These are phyloP conservation scores for Cryptotis parvus DNA, from an alignment of 2,113 vertebrate species.

Conservation along the genomic window DNA sequence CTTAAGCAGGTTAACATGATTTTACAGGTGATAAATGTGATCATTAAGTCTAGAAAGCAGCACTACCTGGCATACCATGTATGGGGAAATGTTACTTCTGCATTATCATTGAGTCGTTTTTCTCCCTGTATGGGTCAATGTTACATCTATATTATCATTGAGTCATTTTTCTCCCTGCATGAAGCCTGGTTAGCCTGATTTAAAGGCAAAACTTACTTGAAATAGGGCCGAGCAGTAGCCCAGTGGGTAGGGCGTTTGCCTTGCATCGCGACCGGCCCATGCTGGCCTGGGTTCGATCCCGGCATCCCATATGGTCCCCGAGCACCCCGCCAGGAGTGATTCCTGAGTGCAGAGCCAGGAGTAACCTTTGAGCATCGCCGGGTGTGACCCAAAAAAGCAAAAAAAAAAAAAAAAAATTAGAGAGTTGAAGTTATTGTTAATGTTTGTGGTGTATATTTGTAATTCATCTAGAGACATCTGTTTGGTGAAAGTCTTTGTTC, in stretches of 20 bases:
- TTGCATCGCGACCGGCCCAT: no score
- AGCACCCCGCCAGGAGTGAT: no score
- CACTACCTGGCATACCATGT: not conserved
- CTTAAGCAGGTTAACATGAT: not conserved
- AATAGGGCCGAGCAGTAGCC: no score
- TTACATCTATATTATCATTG: not conserved
- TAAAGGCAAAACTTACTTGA: conserved; percentile 33
- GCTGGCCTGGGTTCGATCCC: no score
- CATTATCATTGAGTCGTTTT: not conserved
- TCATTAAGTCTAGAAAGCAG: not conserved
- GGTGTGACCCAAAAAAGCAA: no score
- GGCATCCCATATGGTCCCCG: no score
- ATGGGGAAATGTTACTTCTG: not conserved
- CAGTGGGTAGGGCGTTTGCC: no score
- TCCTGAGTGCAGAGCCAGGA: no score
- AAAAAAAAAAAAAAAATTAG: no score
- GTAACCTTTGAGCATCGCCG: no score
- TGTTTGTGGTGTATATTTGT: no score
- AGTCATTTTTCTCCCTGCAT: not conserved
- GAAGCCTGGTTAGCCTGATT: conserved; percentile 9
- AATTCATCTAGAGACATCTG: conserved; percentile 10
- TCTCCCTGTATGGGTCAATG: not conserved
- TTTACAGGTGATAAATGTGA: conserved; percentile 22
- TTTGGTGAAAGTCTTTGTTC: not conserved
- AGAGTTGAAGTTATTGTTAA: no score